These are phyloP conservation scores for Synanceia verrucosa DNA, from an alignment of 2,797 vertebrate genomes.

Conservation along the genomic window DNA sequence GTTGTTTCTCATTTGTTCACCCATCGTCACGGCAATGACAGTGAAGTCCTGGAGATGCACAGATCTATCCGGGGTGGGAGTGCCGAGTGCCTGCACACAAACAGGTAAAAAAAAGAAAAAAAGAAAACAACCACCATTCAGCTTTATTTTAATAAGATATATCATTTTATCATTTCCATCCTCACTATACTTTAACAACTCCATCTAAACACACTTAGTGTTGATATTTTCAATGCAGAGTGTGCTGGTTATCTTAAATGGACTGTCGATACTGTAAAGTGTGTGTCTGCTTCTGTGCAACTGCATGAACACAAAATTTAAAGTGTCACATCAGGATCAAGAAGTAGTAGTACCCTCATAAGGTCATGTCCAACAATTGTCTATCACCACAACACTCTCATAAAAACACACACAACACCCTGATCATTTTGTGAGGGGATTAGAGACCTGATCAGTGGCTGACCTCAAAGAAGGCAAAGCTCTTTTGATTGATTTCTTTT, in stretches of 20 bases:
- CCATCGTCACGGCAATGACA: conserved; percentile 92
- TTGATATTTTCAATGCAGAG: conserved; percentile 9
- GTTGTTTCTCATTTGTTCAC: conserved; percentile 81
- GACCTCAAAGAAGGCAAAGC: conserved; percentile 52
- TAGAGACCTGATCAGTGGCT: conserved; percentile 29
- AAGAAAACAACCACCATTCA: conserved; percentile 26
- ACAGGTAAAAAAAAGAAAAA: conserved; percentile 89
- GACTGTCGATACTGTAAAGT: not conserved
- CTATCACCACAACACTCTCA: not conserved
- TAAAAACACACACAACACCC: conserved; percentile 15
- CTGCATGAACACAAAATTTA: conserved; percentile 32
- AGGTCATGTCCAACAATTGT: conserved; percentile 10
- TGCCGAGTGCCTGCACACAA: conserved; percentile 98
- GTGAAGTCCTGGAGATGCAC: conserved; percentile 98
- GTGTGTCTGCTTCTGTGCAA: conserved; percentile 32
- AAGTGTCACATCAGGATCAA: conserved; percentile 6
- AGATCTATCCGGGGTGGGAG: conserved; percentile 98
- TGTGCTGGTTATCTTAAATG: conserved; percentile 9
- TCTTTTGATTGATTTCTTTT: conserved; percentile 46
- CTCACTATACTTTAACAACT: conserved; percentile 52
- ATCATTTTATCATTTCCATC: conserved; percentile 49
- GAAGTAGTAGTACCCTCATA: conserved; percentile 9
- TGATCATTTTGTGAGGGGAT: conserved; percentile 35
- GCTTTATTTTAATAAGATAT: conserved; percentile 44
- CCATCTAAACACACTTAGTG: conserved; percentile 57